These are phyloP conservation scores for Drosophila burlai DNA, from an alignment of 1,140 invertebrate genomes.

Conservation along the genomic window DNA sequence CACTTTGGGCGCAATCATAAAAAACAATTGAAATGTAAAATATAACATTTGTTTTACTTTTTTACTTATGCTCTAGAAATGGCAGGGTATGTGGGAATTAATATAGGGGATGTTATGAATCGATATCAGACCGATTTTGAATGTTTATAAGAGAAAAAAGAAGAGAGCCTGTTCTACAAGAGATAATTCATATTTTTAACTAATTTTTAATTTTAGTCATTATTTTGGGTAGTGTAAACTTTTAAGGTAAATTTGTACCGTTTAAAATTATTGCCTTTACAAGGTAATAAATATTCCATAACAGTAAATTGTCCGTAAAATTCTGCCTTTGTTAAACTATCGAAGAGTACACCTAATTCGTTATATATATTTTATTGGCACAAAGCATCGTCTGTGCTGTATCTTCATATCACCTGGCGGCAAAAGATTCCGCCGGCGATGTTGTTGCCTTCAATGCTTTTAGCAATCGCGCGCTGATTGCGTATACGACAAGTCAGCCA, in stretches of 20 bases:
- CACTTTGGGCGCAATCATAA: slow-evolving; percentile 81
- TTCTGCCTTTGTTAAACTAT: no score
- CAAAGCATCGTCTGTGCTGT: slow-evolving; percentile 4
- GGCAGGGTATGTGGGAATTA: not conserved
- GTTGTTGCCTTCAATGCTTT: slow-evolving; percentile 64
- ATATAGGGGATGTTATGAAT: not conserved
- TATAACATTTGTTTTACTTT: slow-evolving; percentile 72
- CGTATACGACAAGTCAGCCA: slow-evolving; percentile 79
- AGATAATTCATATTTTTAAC: not conserved
- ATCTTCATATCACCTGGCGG: slow-evolving; percentile 56
- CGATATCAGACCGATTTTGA: not conserved
- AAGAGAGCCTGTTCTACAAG: not conserved
- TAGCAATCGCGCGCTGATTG: slow-evolving; percentile 78
- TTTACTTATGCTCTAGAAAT: slow-evolving; percentile 10
- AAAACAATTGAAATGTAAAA: slow-evolving; percentile 84
- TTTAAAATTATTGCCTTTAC: not conserved
- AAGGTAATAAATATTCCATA: no score
- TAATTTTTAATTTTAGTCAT: not conserved
- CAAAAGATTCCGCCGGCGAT: slow-evolving; percentile 32
- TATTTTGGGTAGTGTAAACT: no score
- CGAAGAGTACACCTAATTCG: slow-evolving; percentile 9
- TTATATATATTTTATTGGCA: not conserved
- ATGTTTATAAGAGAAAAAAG: not conserved
- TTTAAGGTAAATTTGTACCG: not conserved
- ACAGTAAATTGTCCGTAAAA: not conserved